A percentile compares a stretch with the other conserved stretches of the same genome.
Evolutionary conservation across 2,888 invertebrate species (phyloP).

Genomic region (Apamea anceps): DNA sequence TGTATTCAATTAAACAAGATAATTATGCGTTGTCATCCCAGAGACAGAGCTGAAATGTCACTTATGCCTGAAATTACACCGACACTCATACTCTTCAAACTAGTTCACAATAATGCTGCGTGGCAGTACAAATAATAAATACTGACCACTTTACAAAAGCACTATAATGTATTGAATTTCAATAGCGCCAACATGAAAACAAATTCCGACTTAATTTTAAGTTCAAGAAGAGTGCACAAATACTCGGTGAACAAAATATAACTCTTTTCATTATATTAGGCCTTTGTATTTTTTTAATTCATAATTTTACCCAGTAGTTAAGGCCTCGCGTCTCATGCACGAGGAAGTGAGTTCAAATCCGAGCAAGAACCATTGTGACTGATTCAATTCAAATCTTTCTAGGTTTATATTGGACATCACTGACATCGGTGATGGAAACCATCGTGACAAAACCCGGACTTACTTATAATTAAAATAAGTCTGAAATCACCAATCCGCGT

Average conservation of each 20-base stretch:
- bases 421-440: background rate
- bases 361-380: background rate
- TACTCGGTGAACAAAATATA: background rate
- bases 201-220: background rate
- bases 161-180: background rate
- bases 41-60: background rate
- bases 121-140: background rate
- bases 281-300: background rate
- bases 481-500: background rate
- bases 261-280: background rate
- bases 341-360: background rate
- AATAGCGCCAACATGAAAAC: background rate
- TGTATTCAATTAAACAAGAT: background rate
- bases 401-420: background rate
- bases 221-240: background rate
- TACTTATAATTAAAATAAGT: background rate
- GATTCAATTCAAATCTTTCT: background rate
- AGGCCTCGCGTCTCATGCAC: background rate
- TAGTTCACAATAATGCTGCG: background rate
- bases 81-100: background rate
- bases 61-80: background rate
- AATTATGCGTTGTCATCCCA: background rate
- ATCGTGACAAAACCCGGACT: background rate
- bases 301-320: background rate
- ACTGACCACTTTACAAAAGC: background rate